A percentile compares a stretch with the other conserved stretches of the same genome.
These are phyloP conservation scores for Hirtodrosophila alboralis DNA, from an alignment of 2,888 invertebrate genomes.

Conservation along the genomic window DNA sequence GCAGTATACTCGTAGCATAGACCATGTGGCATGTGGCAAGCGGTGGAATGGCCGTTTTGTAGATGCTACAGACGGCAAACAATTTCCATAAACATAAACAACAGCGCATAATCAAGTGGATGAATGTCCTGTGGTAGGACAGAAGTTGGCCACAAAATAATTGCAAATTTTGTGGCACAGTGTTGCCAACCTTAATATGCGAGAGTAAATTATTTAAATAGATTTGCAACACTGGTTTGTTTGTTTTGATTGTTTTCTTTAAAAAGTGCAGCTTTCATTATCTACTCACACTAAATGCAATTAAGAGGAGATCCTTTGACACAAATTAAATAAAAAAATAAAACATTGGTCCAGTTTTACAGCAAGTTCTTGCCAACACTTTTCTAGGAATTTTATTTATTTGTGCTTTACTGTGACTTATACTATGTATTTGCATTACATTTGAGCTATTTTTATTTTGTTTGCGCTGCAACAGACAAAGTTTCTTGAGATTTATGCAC, in stretches of 20 bases:
- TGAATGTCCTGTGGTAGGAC: constrained; percentile 21
- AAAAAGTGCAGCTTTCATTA: no score
- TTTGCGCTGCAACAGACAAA: constrained; percentile 21
- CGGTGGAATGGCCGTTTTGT: not conserved
- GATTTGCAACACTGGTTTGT: constrained; percentile 27
- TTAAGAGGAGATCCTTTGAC: no score
- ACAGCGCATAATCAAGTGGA: constrained; percentile 63
- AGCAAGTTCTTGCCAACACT: no score
- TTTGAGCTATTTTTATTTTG: not conserved
- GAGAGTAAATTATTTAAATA: no score
- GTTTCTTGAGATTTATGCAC: constrained; percentile 47
- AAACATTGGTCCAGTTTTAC: no score
- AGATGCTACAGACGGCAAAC: constrained; percentile 31
- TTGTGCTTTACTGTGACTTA: no score
- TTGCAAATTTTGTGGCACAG: constrained; percentile 61
- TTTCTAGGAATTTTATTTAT: no score
- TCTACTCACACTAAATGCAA: no score
- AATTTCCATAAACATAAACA: constrained; percentile 71
- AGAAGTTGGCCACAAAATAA: constrained; percentile 45
- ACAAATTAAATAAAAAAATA: no score
- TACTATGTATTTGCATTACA: no score
- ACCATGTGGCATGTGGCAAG: not conserved
- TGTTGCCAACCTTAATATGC: constrained; percentile 25
- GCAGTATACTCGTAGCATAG: constrained; percentile 7
- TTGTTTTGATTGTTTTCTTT: constrained; percentile 15